Base-by-base conservation (phyloP, 2,888 invertebrate species). In the Bugula neritina region DNA sequence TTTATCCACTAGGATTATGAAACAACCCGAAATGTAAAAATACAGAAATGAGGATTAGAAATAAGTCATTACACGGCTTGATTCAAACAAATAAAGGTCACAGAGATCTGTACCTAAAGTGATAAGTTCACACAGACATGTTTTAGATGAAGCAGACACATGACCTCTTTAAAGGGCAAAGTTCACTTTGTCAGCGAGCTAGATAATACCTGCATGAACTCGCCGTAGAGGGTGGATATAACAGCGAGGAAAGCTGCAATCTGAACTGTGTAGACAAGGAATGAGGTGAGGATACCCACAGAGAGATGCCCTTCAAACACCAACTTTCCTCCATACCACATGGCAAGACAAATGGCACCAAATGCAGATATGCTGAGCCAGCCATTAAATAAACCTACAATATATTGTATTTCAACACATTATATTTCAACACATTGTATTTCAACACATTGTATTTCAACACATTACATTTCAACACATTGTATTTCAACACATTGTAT, bases 271-370 rank as follows among this genome's bases (percentile, higher is more conserved):
- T 82, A 83, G 74, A 83, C 76, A n/a, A 83, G 74, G 75, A 83
- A 83, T 0, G 83, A 78, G 70, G 82, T 82, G 1, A 83, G 76
- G 2, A 82, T 73, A 1, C 83, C 83, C 34, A 82, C 77, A 17
- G 81, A 78, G 17, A 83, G 74, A 2, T 78, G 78, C 57, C 78
- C 76, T 43, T 82, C 80, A 75, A 79, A 76, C 10, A 83, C 80
- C 43, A 83, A 77, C 72, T 83, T 83, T 1, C 81, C 83, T n/a
- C 83, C 83, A 76, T 83, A 83, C 82, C 82, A 83, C 55, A 83
- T 73, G 1, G 81, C 82, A 5, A 81, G 75, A 1, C 77, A 70
- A 13, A 83, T 78, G 0, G 81, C 80, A 2, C 80, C 81, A 71
- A 79, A 79, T 0, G 79, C 75, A 29, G 82, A 71, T 1, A 81